Base-by-base conservation (phyloP, 2,113 vertebrate species). In the Scomber scombrus region DNA sequence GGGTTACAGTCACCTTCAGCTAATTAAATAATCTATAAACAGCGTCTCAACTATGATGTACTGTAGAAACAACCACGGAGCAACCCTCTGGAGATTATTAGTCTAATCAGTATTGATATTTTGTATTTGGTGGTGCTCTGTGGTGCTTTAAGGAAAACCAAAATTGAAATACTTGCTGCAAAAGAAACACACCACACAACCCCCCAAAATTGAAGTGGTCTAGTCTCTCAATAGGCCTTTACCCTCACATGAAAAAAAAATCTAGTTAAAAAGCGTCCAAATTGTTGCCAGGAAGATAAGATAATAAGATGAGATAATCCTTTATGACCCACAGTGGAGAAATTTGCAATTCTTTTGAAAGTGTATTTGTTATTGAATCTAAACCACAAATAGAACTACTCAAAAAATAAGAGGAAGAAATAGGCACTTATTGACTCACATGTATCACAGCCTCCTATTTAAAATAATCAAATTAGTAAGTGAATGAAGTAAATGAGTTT, bases 1-100 rank as follows among this genome's bases (percentile, higher is more conserved):
- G 61, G 69, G 81, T 89, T 58, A 86, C 21, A 78, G 75, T 86
- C 82, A 88, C 78, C 86, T 89, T 92, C 87, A 85, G 64, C 62
- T 54, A 79, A 80, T 85, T 78, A 71, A 88, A 57, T 7, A 50
- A 78, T n/a, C 65, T 56, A 65, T 68, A 69, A 77, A 85, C 21
- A 60, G 49, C 34, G n/a, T 60, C 16, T 52, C 26, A 78, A 52
- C 61, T 52, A 0, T 13, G 31, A 75, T 63, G 50, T 51, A 52
- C 46, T 40, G 34, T 40, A 40, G 34, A 40, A 66, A 56, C 43
- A 70, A 65, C 34, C 7, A 29, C 43, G 57, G 14, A 71, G 8
- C 10, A 40, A 29, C 57, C 43, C 71, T 75, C 45, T 29, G 43
- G 61, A 60, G 66, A 75, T 31, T 75, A 47, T 74, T 40, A 14